Evolutionary conservation across 2,888 invertebrate genomes (phyloP).

Genomic region (Rhaphigaster nebulosa): DNA sequence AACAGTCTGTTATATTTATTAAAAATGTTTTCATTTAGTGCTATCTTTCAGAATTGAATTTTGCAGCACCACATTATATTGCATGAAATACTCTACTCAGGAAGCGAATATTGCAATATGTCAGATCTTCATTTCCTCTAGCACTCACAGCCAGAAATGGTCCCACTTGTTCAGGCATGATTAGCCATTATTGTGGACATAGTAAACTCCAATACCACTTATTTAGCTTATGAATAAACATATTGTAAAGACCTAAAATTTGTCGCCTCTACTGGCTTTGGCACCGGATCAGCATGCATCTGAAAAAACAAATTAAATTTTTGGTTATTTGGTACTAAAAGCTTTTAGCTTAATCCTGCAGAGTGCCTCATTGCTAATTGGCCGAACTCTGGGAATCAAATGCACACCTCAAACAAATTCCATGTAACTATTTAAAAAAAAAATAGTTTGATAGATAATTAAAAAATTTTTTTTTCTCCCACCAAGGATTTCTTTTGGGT

Average conservation of each 20-base stretch:
- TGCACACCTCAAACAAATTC: too few species aligned
- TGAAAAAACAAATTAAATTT: constrained; percentile 45
- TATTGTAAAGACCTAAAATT: constrained; percentile 49
- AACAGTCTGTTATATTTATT: neutral
- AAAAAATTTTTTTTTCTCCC: too few species aligned
- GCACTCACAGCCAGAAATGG: neutral
- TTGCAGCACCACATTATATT: neutral
- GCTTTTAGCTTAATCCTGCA: neutral
- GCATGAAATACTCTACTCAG: neutral
- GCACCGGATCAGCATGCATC: constrained; percentile 61
- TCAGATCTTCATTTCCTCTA: constrained; percentile 1
- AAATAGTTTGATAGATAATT: too few species aligned
- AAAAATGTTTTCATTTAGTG: neutral
- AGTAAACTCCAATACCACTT: neutral
- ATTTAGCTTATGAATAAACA: neutral
- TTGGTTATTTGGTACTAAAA: neutral
- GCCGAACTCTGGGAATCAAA: neutral
- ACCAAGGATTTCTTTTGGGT: too few species aligned
- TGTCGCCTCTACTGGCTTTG: constrained; percentile 58
- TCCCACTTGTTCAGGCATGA: neutral
- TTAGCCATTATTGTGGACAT: neutral
- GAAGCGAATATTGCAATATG: neutral
- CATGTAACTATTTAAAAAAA: too few species aligned
- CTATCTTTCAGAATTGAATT: neutral
- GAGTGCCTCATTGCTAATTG: neutral